phyloP scores from a whole-genome alignment of 2,113 vertebrate genomes.

The Furnarius figulus region DNA sequence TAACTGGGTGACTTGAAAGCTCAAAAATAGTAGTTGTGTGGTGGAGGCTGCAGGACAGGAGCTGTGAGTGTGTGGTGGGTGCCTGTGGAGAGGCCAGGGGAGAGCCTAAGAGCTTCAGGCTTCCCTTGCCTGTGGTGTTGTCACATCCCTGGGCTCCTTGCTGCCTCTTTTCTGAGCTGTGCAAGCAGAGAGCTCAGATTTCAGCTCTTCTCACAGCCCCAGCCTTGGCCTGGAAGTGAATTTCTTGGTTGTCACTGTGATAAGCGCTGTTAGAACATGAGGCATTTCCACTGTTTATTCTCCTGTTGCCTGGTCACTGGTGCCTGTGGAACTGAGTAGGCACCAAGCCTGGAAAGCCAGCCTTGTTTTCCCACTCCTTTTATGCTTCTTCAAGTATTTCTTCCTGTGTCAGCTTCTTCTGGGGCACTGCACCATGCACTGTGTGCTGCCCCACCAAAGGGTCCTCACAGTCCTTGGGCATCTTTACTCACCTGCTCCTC shows the following conservation, averaged over 20 bases:
- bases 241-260: background rate
- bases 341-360: background rate
- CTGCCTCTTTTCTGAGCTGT: background rate
- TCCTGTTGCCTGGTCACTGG: fast-evolving
- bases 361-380: background rate
- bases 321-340: background rate
- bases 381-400: fast-evolving
- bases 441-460: fast-evolving
- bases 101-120: fast-evolving
- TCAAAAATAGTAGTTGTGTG: background rate
- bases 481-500: background rate
- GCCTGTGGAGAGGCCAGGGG: background rate
- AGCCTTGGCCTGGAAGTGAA: background rate
- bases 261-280: background rate
- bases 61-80: fast-evolving
- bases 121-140: background rate
- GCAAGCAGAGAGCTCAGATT: background rate
- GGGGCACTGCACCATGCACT: background rate
- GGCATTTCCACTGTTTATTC: background rate
- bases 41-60: background rate
- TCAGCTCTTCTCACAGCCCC: background rate
- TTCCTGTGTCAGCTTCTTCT: background rate
- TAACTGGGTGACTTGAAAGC: background rate
- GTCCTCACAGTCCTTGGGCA: too few species aligned
- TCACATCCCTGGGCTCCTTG: background rate